Conservation (phyloP, 2,888 invertebrate genomes). For the Congeria kusceri region DNA sequence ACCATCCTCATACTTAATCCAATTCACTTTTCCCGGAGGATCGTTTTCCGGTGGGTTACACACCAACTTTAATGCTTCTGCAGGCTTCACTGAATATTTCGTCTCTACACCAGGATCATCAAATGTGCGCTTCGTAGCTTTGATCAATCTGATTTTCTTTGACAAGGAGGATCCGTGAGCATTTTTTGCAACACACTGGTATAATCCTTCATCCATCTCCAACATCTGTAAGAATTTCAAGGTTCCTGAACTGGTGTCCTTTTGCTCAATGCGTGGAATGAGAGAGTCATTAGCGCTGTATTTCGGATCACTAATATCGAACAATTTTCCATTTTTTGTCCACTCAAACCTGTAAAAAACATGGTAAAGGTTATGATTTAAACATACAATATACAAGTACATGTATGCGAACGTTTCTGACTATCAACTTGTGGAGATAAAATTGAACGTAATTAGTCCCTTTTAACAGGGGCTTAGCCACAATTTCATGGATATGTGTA, state of each 20-base stretch:
- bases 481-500: too few relatives aligned
- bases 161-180: conserved; percentile 97
- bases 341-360: conserved; percentile 74
- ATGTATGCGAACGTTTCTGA: too few relatives aligned
- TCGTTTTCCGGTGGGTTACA: conserved; percentile 65
- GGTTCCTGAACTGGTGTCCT: conserved; percentile 55
- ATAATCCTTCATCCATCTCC: conserved; percentile 94
- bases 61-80: conserved; percentile 39
- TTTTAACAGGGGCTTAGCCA: too few relatives aligned
- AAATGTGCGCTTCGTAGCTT: conserved; percentile 87
- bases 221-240: conserved; percentile 66
- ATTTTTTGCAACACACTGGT: conserved; percentile 97
- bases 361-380: too few relatives aligned
- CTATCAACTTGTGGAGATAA: too few relatives aligned
- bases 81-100: conserved; percentile 33
- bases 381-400: too few relatives aligned
- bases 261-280: conserved; percentile 39
- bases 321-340: conserved; percentile 72
- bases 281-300: conserved; percentile 51
- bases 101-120: neutral
- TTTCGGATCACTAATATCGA: conserved; percentile 64
- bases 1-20: conserved; percentile 44
- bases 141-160: conserved; percentile 96
- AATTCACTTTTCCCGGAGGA: conserved; percentile 47
- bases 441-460: too few relatives aligned